Conservation (phyloP, 1,140 invertebrate species). For the Parasteatoda tepidariorum region DNA sequence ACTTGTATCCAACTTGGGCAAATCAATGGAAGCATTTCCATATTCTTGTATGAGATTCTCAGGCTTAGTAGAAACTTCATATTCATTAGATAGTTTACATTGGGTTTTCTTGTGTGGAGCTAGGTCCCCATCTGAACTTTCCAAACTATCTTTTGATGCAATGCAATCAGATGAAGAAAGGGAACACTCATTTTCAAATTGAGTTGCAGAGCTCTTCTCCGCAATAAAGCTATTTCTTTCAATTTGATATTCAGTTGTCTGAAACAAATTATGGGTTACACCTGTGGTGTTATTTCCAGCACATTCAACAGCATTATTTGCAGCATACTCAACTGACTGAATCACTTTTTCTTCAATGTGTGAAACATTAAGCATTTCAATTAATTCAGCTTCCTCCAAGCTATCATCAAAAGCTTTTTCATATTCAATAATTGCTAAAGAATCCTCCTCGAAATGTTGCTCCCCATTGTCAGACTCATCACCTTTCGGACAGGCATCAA, state of each 20-base stretch:
- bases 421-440: conserved; percentile 46
- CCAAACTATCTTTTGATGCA: conserved; percentile 59
- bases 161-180: conserved; percentile 31
- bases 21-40: too few relatives aligned
- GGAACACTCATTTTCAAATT: conserved; percentile 16
- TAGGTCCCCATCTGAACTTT: too few relatives aligned
- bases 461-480: background rate
- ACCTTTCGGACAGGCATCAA: conserved; percentile 4
- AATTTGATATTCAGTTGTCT: conserved; percentile 1
- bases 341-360: background rate
- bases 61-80: too few relatives aligned
- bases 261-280: conserved; percentile 5
- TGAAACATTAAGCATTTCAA: background rate
- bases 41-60: too few relatives aligned
- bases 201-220: background rate
- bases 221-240: background rate
- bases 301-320: background rate
- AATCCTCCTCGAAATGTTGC: conserved; percentile 49
- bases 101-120: too few relatives aligned
- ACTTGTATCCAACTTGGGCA: too few relatives aligned
- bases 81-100: too few relatives aligned
- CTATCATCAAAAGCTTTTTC: conserved; percentile 52
- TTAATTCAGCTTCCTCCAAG: conserved; percentile 31
- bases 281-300: background rate
- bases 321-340: background rate